Percentiles rank a stretch among this genome's conserved stretches.
These are phyloP conservation scores for Erythrocebus patas DNA, from an alignment of 2,113 vertebrate genomes.

Conservation along the genomic window DNA sequence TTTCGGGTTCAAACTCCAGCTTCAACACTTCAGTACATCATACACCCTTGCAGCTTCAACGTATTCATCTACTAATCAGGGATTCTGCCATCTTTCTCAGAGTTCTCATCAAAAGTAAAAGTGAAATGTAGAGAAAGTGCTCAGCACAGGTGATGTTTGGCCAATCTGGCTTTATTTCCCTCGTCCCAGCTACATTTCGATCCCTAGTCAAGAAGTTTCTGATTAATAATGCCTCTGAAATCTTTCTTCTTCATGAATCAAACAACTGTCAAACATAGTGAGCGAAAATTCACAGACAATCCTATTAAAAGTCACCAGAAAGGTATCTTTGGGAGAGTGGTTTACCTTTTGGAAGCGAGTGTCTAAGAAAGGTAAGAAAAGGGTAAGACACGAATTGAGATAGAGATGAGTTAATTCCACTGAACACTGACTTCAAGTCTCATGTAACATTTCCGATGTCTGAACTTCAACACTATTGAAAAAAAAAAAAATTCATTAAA, in stretches of 20 bases:
- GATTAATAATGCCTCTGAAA: background rate
- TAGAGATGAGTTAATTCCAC: background rate
- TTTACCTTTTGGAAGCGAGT: background rate
- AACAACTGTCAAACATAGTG: background rate
- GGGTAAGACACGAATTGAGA: background rate
- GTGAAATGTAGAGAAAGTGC: background rate
- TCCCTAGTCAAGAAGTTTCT: background rate
- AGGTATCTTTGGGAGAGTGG: background rate
- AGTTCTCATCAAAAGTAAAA: background rate
- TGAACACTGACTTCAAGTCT: background rate
- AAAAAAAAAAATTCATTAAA: background rate
- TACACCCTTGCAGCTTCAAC: background rate
- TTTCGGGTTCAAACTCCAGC: background rate
- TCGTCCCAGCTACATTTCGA: background rate
- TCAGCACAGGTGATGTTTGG: background rate
- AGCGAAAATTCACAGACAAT: background rate
- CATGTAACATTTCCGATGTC: background rate
- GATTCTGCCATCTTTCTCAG: background rate
- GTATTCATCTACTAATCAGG: background rate
- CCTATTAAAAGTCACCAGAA: background rate
- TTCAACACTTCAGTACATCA: background rate
- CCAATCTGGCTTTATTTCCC: background rate
- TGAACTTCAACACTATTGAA: background rate
- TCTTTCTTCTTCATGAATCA: conserved; percentile 16
- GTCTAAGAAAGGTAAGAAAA: background rate